Evolutionary conservation across 1,140 invertebrate genomes (phyloP), one percentile per base, ranked within the genome.

Genomic region (Trachelipus rathkii): DNA sequence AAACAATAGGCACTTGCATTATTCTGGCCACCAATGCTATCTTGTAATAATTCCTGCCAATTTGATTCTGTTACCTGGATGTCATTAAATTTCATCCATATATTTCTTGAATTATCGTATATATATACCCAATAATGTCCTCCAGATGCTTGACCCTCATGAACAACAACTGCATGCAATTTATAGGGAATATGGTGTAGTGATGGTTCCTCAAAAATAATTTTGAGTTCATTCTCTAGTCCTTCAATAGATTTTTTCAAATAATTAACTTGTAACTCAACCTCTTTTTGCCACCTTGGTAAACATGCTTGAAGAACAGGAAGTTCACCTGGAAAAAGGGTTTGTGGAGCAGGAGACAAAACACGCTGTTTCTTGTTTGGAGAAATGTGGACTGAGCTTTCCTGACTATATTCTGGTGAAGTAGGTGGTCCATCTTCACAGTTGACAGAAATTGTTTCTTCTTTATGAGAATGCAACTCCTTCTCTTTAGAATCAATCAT

Each of bases 91-190:
- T 83, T 83, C 44, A 79, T 76, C 82, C 82, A 82, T 11, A 75
- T 43, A 23, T 83, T 79, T 11, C 79, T 75, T 0, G 67, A 75
- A 23, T 82, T 81, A 79, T 85, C 83, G 76, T 84, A 86, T 24
- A 87, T 85, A 80, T 87, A 88, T 0, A 87, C 86, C 87, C 87
- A 88, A 82, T 87, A 88, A 82, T 88, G 87, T 44, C 87, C 87
- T 0, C 85, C 86, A n/a, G 85, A 86, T 19, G 87, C 86, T 70
- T 87, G 85, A n/a, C 87, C 87, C 79, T 88, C 87, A 80, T 88
- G 87, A 19, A 88, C 87, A 74, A 87, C 80, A 68, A 87, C 87
- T 68, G 87, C 85, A 83, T 88, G 87, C 9, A 88, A 82, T 75
- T 84, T 83, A 82, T 87, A 88, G 10, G 80, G 82, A 66, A 86